phyloP scores from a whole-genome alignment of 2,888 invertebrate species.

The Seira musarum region DNA sequence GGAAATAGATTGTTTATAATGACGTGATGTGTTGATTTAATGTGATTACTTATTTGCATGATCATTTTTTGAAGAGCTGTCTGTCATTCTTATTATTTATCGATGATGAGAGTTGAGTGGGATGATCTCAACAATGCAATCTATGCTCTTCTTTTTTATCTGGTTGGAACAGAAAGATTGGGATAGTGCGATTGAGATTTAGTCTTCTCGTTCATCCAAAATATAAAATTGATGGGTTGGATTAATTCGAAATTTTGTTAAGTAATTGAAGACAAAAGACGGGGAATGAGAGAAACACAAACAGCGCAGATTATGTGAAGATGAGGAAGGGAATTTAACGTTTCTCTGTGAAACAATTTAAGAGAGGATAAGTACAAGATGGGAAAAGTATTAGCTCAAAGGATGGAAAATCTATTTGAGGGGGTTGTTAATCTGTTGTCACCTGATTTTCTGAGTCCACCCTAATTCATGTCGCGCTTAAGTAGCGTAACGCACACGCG shows the following conservation, averaged over 20 bases:
- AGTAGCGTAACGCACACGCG: no score
- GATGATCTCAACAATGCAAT: neutral
- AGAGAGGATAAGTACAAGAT: no score
- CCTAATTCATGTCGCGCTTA: no score
- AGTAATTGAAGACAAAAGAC: no score
- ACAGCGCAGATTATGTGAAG: no score
- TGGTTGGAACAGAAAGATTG: slow-evolving; percentile 54
- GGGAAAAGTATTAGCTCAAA: neutral
- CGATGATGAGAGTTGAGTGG: neutral
- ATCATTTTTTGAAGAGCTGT: slow-evolving; percentile 34
- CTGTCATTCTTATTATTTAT: slow-evolving; percentile 1
- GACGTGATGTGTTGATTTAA: slow-evolving; percentile 46
- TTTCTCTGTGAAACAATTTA: no score
- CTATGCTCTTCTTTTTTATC: slow-evolving; percentile 34
- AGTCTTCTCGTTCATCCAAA: no score
- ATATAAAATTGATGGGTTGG: no score
- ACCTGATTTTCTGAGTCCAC: slow-evolving; percentile 60
- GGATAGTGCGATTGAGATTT: neutral
- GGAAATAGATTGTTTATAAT: slow-evolving; percentile 20
- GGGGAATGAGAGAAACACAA: no score
- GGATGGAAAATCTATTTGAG: slow-evolving; percentile 5
- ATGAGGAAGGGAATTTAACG: no score
- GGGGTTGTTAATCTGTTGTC: slow-evolving; percentile 66
- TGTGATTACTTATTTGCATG: slow-evolving; percentile 52
- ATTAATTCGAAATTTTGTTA: no score